Evolutionary conservation across 1,140 invertebrate species (phyloP).

Genomic region (Linepithema humile): DNA sequence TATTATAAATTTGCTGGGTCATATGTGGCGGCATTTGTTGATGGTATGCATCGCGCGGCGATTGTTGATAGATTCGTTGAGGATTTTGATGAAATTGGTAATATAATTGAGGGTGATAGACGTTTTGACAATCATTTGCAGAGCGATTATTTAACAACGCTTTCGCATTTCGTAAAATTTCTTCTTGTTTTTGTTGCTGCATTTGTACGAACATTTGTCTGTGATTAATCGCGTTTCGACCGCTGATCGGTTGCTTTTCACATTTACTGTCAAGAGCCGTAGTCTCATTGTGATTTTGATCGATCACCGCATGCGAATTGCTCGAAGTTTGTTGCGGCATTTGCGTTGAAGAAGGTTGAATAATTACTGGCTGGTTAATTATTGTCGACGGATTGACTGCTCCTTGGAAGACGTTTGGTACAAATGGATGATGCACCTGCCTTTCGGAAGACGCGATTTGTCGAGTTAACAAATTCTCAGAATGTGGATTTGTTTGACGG

Average conservation of each 20-base stretch:
- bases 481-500: slow-evolving; percentile 32
- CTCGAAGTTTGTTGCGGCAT: not conserved
- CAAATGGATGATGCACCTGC: slow-evolving; percentile 67
- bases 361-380: slow-evolving; percentile 16
- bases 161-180: not conserved
- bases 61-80: slow-evolving; percentile 50
- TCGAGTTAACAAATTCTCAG: slow-evolving; percentile 15
- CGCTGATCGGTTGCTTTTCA: slow-evolving; percentile 66
- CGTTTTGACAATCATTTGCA: not conserved
- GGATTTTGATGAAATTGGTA: not conserved
- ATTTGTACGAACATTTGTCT: not conserved
- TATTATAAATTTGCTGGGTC: not conserved
- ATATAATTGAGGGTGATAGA: not conserved
- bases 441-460: slow-evolving; percentile 9
- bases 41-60: slow-evolving; percentile 38
- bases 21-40: slow-evolving; percentile 45
- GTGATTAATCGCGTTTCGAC: slow-evolving; percentile 36
- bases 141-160: not conserved
- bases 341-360: not conserved
- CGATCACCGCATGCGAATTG: not conserved
- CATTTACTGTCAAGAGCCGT: not conserved
- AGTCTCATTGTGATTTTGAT: not conserved
- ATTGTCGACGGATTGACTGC: not conserved
- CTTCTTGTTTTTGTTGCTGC: not conserved
- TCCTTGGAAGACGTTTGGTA: slow-evolving; percentile 25